These are phyloP conservation scores for Alethe castanea DNA, from an alignment of 2,113 vertebrate genomes.

Conservation along the genomic window DNA sequence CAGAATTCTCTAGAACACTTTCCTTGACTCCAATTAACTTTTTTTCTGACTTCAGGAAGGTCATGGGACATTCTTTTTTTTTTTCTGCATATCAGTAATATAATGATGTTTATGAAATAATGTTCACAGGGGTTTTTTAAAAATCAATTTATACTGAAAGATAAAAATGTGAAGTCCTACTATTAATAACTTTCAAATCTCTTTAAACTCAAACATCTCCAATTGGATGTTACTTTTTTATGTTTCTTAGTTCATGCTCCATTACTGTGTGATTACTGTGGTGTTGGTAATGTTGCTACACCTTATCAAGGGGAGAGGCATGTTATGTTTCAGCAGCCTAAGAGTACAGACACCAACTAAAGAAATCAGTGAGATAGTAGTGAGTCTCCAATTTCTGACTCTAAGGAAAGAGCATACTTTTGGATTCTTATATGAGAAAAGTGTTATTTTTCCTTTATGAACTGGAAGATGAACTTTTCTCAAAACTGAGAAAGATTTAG, in stretches of 20 bases:
- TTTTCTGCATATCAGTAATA: background rate
- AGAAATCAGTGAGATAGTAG: background rate
- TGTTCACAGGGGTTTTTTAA: background rate
- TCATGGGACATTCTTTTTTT: background rate
- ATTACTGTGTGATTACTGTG: background rate
- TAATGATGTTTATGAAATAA: background rate
- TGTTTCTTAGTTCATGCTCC: background rate
- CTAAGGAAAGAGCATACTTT: background rate
- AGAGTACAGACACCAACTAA: background rate
- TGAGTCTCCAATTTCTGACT: background rate
- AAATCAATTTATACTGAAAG: background rate
- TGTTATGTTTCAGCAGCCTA: background rate
- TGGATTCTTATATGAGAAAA: background rate
- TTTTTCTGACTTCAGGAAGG: background rate
- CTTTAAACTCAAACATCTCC: background rate
- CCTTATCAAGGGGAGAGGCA: background rate
- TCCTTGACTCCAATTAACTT: background rate
- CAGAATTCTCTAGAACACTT: background rate
- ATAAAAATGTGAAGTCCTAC: background rate
- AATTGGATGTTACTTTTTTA: background rate
- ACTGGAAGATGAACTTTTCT: background rate
- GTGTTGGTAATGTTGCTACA: background rate
- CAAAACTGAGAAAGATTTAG: background rate
- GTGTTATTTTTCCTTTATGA: background rate
- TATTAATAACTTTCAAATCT: background rate